Evolutionary conservation across 2,113 vertebrate genomes (phyloP), one percentile per base, ranked within the genome.

Genomic region (Clupea harengus): DNA sequence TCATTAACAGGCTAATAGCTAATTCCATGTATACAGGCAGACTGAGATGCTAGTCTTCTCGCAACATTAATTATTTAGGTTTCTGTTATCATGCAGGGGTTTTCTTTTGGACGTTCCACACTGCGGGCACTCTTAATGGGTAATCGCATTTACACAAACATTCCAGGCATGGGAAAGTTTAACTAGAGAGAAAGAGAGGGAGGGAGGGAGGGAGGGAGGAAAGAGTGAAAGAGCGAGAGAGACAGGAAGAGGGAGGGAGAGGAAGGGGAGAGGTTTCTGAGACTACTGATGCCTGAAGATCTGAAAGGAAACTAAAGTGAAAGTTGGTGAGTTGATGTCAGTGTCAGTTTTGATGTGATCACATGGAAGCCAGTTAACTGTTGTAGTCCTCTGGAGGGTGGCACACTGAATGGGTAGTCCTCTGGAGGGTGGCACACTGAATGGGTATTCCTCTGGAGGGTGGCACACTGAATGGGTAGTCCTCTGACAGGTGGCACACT

Each of bases 101-200:
- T 28, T 67, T 67, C n/a, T 25, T 67, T 67, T 20, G 18, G 2
- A 67, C 64, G 10, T 67, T 67, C 64, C 28, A 67, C n/a, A 28
- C 64, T 67, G 64, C 64, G 8, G 6, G 64, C 25, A 28, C 11
- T n/a, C 64, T 67, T 28, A 67, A 67, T 67, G 64, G 64, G 28
- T 67, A 67, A 67, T 67, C 6, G 10, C 7, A 67, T 67, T 28
- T 25, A 11, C 28, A 6, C 10, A 11, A 11, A 67, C 64, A 67
- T 67, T 67, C 64, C 64, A 28, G 64, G 13, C 64, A 67, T 67
- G 64, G 64, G n/a, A 67, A 67, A 28, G 64, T 67, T 67, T 67
- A 67, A 67, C 64, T 67, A 67, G 64, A 67, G 64, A 67, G 64
- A 28, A 9, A 25, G 64, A 28, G 25, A 67, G n/a, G 0, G 8